Evolutionary conservation across 2,113 vertebrate genomes (phyloP).

Genomic region (Vulpes vulpes): DNA sequence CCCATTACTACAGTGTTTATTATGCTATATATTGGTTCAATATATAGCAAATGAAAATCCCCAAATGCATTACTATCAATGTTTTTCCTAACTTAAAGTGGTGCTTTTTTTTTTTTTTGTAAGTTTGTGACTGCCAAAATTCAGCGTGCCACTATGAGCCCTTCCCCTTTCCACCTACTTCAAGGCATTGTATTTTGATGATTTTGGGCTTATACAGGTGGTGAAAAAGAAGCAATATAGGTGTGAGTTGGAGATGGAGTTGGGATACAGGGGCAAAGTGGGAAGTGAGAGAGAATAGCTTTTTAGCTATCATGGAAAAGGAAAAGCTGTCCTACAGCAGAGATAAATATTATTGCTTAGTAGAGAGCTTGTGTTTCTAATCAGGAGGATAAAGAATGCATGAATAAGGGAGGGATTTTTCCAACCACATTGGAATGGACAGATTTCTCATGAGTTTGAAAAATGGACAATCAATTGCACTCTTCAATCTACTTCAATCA

Average conservation of each 20-base stretch:
- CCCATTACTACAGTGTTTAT: not conserved
- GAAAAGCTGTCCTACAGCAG: not conserved
- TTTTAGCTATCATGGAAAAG: not conserved
- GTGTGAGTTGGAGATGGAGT: not conserved
- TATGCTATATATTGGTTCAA: not conserved
- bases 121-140: not conserved
- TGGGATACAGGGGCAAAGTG: not conserved
- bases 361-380: not conserved
- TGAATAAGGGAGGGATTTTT: not conserved
- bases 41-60: not conserved
- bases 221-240: not conserved
- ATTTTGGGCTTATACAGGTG: not conserved
- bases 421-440: not conserved
- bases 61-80: not conserved
- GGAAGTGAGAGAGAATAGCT: not conserved
- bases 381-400: not conserved
- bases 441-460: slow-evolving; percentile 64
- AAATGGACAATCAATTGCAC: slow-evolving; percentile 45
- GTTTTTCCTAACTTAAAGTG: not conserved
- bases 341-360: not conserved
- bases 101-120: not conserved
- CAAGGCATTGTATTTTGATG: not conserved
- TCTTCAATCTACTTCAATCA: slow-evolving; percentile 52
- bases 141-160: not conserved
- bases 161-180: not conserved